phyloP scores from a whole-genome alignment of 2,113 vertebrate genomes.

The Clarias gariepinus region DNA sequence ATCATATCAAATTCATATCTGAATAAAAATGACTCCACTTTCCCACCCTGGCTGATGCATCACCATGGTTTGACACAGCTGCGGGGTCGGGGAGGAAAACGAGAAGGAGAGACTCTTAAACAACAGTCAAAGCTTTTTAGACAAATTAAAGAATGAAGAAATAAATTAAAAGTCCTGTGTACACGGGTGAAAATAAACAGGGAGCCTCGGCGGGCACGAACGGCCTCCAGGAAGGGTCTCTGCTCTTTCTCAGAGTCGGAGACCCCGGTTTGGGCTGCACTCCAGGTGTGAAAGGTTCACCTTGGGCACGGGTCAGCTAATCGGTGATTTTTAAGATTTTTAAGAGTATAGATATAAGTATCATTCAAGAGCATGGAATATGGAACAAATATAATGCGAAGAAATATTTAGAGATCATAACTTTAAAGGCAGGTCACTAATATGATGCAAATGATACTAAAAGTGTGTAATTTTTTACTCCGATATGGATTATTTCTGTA shows the following conservation, averaged over 20 bases:
- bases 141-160: slow-evolving; percentile 72
- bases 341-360: neutral
- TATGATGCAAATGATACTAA: neutral
- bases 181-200: slow-evolving; percentile 99
- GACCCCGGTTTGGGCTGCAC: slow-evolving; percentile 67
- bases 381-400: neutral
- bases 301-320: slow-evolving; percentile 63
- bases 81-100: slow-evolving; percentile 61
- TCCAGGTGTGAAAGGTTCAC: slow-evolving; percentile 83
- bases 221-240: slow-evolving; percentile 82
- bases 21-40: neutral
- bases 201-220: slow-evolving; percentile 87
- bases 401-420: neutral
- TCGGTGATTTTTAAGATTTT: slow-evolving; percentile 31
- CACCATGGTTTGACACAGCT: slow-evolving; percentile 83
- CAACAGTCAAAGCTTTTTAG: slow-evolving; percentile 79
- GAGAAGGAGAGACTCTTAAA: slow-evolving; percentile 82
- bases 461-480: neutral
- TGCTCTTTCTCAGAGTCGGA: slow-evolving; percentile 83
- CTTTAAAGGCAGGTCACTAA: neutral
- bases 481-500: neutral
- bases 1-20: neutral
- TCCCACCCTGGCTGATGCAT: neutral
- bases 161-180: slow-evolving; percentile 98
- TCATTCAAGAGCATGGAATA: neutral